Conservation (phyloP, 2,888 invertebrate genomes). For the Tanypteryx hageni region DNA sequence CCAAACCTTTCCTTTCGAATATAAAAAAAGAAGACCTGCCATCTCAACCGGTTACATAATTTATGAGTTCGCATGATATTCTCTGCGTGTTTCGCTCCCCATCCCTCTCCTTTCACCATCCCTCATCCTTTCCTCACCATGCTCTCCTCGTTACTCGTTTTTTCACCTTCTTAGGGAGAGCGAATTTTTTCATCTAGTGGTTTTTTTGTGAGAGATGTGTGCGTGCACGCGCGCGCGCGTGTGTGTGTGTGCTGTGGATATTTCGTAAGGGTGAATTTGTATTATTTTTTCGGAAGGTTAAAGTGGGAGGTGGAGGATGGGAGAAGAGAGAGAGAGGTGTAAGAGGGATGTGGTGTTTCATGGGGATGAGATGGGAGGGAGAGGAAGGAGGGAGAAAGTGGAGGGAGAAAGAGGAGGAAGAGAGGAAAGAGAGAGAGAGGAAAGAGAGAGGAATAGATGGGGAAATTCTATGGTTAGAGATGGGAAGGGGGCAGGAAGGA, state of each 20-base stretch:
- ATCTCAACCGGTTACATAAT: not conserved
- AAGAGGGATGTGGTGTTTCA: not conserved
- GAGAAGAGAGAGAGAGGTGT: not conserved
- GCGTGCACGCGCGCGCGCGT: not conserved
- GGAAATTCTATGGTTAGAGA: too few relatives aligned
- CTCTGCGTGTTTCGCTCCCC: not conserved
- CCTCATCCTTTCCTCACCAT: not conserved
- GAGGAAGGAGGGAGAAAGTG: not conserved
- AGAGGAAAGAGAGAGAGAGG: too few relatives aligned
- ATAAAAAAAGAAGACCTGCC: not conserved
- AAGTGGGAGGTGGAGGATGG: not conserved
- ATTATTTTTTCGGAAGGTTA: not conserved
- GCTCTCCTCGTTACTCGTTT: not conserved
- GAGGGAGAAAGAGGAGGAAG: too few relatives aligned
- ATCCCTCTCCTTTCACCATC: not conserved
- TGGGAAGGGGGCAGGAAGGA: too few relatives aligned
- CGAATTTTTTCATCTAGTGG: not conserved
- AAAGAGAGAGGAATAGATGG: too few relatives aligned
- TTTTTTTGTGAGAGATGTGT: not conserved
- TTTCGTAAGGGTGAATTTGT: not conserved
- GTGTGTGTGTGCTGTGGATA: not conserved
- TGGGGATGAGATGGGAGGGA: not conserved
- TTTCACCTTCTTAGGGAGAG: not conserved
- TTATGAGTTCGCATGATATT: slow-evolving; percentile 14
- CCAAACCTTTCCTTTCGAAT: not conserved